Evolutionary conservation across 2,797 vertebrate genomes (phyloP), one percentile per base, ranked within the genome.

Genomic region (Gambusia yucatana): DNA sequence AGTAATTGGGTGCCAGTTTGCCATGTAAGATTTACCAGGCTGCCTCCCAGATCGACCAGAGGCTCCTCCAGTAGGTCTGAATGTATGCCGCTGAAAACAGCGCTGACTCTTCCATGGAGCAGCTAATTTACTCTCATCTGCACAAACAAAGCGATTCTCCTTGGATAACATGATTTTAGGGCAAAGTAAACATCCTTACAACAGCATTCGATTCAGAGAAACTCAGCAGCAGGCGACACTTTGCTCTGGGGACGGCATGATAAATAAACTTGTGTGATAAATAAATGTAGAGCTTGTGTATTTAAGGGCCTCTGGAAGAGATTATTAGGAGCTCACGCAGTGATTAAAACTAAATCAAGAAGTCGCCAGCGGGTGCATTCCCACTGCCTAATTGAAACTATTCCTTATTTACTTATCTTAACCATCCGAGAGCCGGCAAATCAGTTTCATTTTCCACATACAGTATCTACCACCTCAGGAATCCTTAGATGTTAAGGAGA

Each of bases 371-470:
- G 91, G 94, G 90, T 88, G 87, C 88, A 87, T 93, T 93, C 89
- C 87, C 88, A 16, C 81, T 13, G 80, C 86, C 89, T 94, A 94
- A 95, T 95, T 92, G 93, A 95, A 96, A 93, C 86, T 90, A 85
- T 92, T 92, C 86, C 91, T 93, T 95, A 95, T 95, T 96, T 95
- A 94, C 95, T 95, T 92, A 92, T 92, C 83, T 90, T 77, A 77
- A 86, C 79, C 57, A 94, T 91, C 86, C 87, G 79, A 81, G 87
- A 86, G 75, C 74, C 78, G 84, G 85, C 80, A 83, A 83, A 91
- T 83, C 63, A 39, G 83, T 82, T 92, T 85, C 83, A 85, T 81
- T 84, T 91, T 81, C 79, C 65, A 84, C 87, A 93, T 90, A 92
- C 39, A 70, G 39, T 70, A 41, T 88, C 85, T 74, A 76, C 67